Conservation (phyloP, 1,140 invertebrate genomes). For the Choristoneura fumiferana region DNA sequence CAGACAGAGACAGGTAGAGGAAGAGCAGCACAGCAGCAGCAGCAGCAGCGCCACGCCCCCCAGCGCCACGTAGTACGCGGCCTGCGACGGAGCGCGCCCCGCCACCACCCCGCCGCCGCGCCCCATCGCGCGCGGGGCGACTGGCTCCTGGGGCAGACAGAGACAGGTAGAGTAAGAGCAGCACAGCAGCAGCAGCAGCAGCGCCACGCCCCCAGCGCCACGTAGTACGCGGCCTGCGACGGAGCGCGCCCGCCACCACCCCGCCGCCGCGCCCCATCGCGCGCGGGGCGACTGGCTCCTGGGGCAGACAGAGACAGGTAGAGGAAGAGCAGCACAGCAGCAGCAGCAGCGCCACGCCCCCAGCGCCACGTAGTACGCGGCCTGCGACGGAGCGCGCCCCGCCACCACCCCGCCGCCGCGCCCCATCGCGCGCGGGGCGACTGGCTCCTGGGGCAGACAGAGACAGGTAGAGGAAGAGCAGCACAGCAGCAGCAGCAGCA, state of each 20-base stretch:
- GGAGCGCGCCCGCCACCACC: slow-evolving; percentile 43
- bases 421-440: slow-evolving; percentile 16
- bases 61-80: slow-evolving; percentile 63
- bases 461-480: slow-evolving; percentile 62
- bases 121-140: slow-evolving; percentile 16
- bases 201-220: slow-evolving; percentile 52
- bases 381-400: slow-evolving; percentile 44
- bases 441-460: no score
- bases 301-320: no score
- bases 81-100: slow-evolving; percentile 44
- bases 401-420: slow-evolving; percentile 29
- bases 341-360: slow-evolving; percentile 51
- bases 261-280: slow-evolving; percentile 17
- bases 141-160: no score
- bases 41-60: slow-evolving; percentile 48
- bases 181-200: slow-evolving; percentile 49
- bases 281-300: no score
- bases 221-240: slow-evolving; percentile 57
- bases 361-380: slow-evolving; percentile 63
- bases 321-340: slow-evolving; percentile 54
- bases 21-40: slow-evolving; percentile 54
- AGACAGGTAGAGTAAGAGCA: slow-evolving; percentile 62
- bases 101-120: slow-evolving; percentile 29
- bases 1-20: slow-evolving; percentile 43
- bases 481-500: slow-evolving; percentile 49